Base-by-base conservation (phyloP, 2,888 invertebrate species). In the Apodemia duryi region DNA sequence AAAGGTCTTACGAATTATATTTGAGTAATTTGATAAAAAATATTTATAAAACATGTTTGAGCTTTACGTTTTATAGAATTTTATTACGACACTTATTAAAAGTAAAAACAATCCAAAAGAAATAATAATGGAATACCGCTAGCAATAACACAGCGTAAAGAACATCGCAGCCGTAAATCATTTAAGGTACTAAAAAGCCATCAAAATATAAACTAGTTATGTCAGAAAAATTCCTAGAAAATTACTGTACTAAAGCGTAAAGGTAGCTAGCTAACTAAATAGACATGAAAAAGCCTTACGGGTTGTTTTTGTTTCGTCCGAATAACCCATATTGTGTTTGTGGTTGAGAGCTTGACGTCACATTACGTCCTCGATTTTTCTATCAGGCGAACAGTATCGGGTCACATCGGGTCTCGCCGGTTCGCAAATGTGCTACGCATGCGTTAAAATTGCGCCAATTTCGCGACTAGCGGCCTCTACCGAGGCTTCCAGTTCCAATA, bases 361-460 rank as follows among this genome's bases (percentile, higher is more conserved):
- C 83, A 78, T 84, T 83, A 84, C 87, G 90, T 89, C 87, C 89
- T 88, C 89, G 88, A 90, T 90, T 89, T 90, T 88, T 84, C 84
- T 86, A 87, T 86, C 85, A 86, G 82, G 81, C 85, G 79, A 82
- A 85, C 85, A 85, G 84, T 83, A 84, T 85, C 82, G 85, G 84
- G 84, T 83, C 87, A 82, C 80, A 81, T 85, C 83, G 84, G 82
- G 77, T 82, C 81, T 84, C 83, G 85, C 85, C 86, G 85, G 86
- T 80, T 83, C 80, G 82, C 80, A 76, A 72, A 79, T 83, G 79
- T 78, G 78, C 67, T 66, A 82, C 91, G 91, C 91, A 87, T 90
- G 91, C 90, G 91, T 79, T 71, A 72, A 84, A 88, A 88, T 89
- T 91, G 91, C 91, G 91, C 91, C 91, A 91, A 91, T 91, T 91